These are phyloP conservation scores for Rhizoglyphus robini DNA, from an alignment of 1,140 invertebrate species.

Conservation along the genomic window DNA sequence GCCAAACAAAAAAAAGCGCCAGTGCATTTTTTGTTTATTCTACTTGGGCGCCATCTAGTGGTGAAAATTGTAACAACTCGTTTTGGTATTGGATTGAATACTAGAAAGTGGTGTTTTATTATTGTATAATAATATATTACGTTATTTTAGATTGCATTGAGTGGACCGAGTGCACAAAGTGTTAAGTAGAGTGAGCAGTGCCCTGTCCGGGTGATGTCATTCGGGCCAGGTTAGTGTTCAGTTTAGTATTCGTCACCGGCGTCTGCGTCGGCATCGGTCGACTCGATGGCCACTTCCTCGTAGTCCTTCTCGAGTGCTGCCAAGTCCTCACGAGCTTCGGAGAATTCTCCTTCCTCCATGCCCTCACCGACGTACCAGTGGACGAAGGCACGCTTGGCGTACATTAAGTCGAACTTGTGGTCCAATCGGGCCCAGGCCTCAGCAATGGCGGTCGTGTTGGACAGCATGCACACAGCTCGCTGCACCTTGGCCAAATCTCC, in stretches of 20 bases:
- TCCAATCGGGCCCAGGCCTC: constrained; percentile 51
- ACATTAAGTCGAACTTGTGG: constrained; percentile 48
- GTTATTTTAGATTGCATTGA: no score
- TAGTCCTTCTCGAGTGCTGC: constrained; percentile 51
- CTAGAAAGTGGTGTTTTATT: no score
- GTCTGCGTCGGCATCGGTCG: constrained; percentile 41
- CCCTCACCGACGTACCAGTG: constrained; percentile 37
- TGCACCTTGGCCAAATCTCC: constrained; percentile 70
- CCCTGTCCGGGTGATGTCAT: no score
- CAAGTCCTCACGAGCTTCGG: constrained; percentile 49
- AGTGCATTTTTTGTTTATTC: no score
- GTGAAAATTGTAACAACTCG: no score
- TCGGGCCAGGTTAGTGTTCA: no score
- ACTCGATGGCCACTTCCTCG: constrained; percentile 50
- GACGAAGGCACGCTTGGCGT: constrained; percentile 41
- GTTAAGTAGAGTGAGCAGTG: no score
- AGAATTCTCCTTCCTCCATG: constrained; percentile 32
- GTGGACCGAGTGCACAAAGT: no score
- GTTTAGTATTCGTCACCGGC: constrained; percentile 36
- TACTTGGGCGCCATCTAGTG: no score
- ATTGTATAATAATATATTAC: no score
- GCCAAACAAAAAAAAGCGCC: no score
- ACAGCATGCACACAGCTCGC: constrained; percentile 65
- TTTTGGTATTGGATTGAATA: no score
- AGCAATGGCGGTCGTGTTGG: constrained; percentile 54